Conservation (phyloP, 2,888 invertebrate species). For the Thelaira solivaga region DNA sequence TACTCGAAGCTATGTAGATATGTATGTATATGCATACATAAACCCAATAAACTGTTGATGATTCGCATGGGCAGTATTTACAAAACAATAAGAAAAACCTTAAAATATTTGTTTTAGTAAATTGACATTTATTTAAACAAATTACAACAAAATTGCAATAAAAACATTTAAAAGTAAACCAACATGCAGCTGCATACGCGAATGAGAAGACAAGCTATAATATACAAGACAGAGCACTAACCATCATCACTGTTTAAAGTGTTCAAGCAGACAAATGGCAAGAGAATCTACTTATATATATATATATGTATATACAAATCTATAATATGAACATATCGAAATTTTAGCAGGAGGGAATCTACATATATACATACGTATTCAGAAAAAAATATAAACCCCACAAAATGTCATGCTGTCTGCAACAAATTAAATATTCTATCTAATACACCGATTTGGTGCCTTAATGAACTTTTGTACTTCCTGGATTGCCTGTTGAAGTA, state of each 20-base stretch:
- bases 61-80: no score
- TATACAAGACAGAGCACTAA: slow-evolving; percentile 10
- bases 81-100: slow-evolving; percentile 15
- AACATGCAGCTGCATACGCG: slow-evolving; percentile 34
- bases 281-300: neutral
- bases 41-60: no score
- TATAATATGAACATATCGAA: neutral
- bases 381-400: neutral
- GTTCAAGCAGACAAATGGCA: neutral
- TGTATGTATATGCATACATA: no score
- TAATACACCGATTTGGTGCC: neutral
- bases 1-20: no score
- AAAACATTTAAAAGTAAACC: slow-evolving; percentile 33
- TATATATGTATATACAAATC: neutral
- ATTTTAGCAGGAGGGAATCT: neutral
- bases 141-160: slow-evolving; percentile 37
- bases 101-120: neutral
- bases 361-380: neutral
- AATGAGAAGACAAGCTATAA: neutral
- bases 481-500: neutral
- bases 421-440: neutral
- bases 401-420: slow-evolving; percentile 6
- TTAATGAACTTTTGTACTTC: slow-evolving; percentile 45
- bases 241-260: slow-evolving; percentile 1
- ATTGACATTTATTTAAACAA: slow-evolving; percentile 52